Conservation (phyloP, 2,888 invertebrate genomes). For the Prenolepis imparis region DNA sequence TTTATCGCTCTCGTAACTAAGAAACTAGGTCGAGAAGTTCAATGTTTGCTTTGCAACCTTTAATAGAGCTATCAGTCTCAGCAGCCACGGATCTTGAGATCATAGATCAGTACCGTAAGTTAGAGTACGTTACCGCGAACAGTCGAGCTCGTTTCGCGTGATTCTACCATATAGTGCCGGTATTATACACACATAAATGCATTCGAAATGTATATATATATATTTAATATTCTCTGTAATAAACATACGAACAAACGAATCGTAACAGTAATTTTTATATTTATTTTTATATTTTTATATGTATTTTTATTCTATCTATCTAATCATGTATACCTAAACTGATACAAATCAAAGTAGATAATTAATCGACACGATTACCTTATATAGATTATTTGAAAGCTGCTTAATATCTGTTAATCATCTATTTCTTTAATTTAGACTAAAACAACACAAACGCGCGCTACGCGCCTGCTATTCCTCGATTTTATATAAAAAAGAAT, state of each 20-base stretch:
- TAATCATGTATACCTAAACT: neutral
- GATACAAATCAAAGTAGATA: neutral
- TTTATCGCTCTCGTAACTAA: conserved; percentile 17
- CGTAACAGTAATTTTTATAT: neutral
- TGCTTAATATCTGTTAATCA: neutral
- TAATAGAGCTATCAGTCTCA: conserved; percentile 73
- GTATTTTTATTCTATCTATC: neutral
- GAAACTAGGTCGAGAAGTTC: conserved; percentile 71
- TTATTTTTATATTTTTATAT: too few species aligned
- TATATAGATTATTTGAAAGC: neutral
- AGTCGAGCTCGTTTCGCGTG: conserved; percentile 71
- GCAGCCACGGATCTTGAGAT: conserved; percentile 69
- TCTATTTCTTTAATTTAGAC: neutral
- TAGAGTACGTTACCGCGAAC: conserved; percentile 69
- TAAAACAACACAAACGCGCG: too few species aligned
- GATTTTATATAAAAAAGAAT: too few species aligned
- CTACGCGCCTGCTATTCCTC: too few species aligned
- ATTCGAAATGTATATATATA: conserved; percentile 14
- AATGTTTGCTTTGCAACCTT: conserved; percentile 65
- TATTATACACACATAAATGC: conserved; percentile 24
- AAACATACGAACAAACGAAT: neutral
- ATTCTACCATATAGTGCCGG: conserved; percentile 58
- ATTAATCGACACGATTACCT: neutral
- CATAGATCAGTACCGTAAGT: conserved; percentile 72
- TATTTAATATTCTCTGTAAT: neutral